phyloP scores from a whole-genome alignment of 1,140 invertebrate genomes.

The Drosophila kanapiae region DNA sequence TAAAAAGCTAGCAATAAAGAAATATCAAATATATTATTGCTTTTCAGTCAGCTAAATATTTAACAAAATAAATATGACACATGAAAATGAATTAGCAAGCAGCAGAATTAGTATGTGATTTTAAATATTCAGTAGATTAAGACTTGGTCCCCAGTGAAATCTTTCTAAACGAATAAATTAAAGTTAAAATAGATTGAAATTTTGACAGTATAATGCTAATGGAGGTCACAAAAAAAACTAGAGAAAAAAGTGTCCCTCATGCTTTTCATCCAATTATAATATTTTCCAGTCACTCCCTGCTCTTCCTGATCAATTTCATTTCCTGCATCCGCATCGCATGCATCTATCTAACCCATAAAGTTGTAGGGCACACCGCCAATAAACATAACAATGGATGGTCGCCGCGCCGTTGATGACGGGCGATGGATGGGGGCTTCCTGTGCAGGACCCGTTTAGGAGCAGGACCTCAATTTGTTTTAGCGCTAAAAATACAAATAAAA shows the following conservation, averaged over 20 bases:
- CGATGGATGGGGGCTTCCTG: constrained; percentile 12
- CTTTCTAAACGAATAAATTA: neutral
- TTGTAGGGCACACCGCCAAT: constrained; percentile 47
- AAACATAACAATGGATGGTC: constrained; percentile 55
- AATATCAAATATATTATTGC: neutral
- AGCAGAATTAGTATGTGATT: neutral
- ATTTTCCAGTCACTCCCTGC: constrained; percentile 23
- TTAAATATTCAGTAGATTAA: neutral
- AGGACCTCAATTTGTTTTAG: constrained; percentile 80
- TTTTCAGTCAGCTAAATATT: neutral
- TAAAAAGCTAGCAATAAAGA: neutral
- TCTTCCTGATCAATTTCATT: constrained; percentile 38
- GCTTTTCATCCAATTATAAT: constrained; percentile 37
- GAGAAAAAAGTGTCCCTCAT: constrained; percentile 2
- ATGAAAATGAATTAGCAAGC: neutral
- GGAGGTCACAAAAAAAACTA: no score
- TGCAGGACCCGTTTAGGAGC: constrained; percentile 40
- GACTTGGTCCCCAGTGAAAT: neutral
- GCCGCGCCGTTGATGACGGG: neutral
- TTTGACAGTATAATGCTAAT: neutral
- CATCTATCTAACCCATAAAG: constrained; percentile 43
- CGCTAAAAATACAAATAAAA: constrained; percentile 83
- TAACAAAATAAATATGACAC: neutral
- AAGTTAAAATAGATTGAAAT: neutral
- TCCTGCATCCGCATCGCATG: constrained; percentile 26